phyloP scores from a whole-genome alignment of 2,888 invertebrate genomes.

The Aquatica leii region DNA sequence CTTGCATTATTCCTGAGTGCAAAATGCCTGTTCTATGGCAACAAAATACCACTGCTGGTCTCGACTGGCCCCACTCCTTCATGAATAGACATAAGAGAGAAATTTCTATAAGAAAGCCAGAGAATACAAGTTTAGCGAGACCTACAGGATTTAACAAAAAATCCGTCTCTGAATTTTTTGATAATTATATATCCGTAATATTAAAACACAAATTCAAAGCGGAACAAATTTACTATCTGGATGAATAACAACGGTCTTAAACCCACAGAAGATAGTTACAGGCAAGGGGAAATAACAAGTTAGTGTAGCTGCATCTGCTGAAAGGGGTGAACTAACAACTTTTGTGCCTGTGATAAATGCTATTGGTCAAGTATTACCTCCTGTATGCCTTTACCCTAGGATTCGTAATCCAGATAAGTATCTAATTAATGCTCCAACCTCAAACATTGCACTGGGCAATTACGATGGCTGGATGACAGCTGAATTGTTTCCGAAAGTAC shows the following conservation, averaged over 20 bases:
- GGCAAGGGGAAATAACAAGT: conserved; percentile 21
- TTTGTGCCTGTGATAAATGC: not conserved
- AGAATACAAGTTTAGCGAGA: not conserved
- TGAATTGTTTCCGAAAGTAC: conserved; percentile 27
- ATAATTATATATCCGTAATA: not conserved
- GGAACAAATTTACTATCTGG: conserved; percentile 9
- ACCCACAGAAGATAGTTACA: conserved; percentile 15
- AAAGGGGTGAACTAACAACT: not conserved
- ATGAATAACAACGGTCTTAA: conserved; percentile 15
- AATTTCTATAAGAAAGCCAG: not conserved
- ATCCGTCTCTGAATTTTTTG: not conserved
- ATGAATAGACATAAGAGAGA: not conserved
- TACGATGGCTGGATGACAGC: not conserved
- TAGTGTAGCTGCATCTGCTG: conserved; percentile 23
- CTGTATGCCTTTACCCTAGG: not conserved
- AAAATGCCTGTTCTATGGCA: not conserved
- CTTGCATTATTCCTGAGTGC: not conserved
- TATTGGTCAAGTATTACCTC: not conserved
- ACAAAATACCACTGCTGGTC: not conserved
- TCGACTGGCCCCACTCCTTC: not conserved
- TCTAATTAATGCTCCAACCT: not conserved
- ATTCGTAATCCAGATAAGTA: not conserved
- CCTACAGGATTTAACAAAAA: conserved; percentile 21
- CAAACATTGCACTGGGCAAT: not conserved
- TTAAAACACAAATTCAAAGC: not conserved